Conservation (phyloP, 1,140 invertebrate species). For the Dendroctonus ponderosae region DNA sequence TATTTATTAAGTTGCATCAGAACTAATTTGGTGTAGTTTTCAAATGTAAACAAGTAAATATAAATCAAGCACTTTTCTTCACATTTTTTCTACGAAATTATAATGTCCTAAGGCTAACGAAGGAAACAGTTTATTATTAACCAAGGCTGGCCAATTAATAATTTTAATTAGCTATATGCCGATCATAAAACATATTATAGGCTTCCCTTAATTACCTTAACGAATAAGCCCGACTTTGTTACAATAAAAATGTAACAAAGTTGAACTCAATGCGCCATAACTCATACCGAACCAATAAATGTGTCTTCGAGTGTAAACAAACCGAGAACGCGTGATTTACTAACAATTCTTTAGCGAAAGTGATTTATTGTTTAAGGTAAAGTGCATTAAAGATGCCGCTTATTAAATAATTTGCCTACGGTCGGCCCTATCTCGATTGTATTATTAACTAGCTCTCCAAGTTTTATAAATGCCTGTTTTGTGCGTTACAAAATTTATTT, state of each 20-base stretch:
- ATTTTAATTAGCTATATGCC: conserved; percentile 36
- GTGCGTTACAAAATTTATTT: too few species aligned
- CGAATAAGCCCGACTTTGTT: conserved; percentile 35
- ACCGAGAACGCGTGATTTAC: conserved; percentile 42
- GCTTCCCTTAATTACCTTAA: conserved; percentile 35
- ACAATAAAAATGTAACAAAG: conserved; percentile 45
- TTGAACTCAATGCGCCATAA: conserved; percentile 38
- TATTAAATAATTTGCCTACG: conserved; percentile 25
- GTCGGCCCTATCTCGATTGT: not conserved
- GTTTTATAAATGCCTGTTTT: too few species aligned
- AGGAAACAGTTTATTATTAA: conserved; percentile 22
- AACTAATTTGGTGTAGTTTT: too few species aligned
- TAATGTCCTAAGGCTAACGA: conserved; percentile 18
- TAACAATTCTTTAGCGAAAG: conserved; percentile 14
- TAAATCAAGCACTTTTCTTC: not conserved
- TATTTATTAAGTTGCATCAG: too few species aligned
- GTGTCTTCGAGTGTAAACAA: conserved; percentile 41
- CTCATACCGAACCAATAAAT: conserved; percentile 39
- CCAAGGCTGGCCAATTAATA: conserved; percentile 30
- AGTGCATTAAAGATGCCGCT: conserved; percentile 23
- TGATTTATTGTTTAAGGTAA: conserved; percentile 21
- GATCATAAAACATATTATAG: conserved; percentile 29
- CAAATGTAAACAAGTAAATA: too few species aligned
- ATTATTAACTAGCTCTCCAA: too few species aligned
- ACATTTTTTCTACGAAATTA: conserved; percentile 21